Base-by-base conservation (phyloP, 2,888 invertebrate genomes). In the Amaurobius ferox region DNA sequence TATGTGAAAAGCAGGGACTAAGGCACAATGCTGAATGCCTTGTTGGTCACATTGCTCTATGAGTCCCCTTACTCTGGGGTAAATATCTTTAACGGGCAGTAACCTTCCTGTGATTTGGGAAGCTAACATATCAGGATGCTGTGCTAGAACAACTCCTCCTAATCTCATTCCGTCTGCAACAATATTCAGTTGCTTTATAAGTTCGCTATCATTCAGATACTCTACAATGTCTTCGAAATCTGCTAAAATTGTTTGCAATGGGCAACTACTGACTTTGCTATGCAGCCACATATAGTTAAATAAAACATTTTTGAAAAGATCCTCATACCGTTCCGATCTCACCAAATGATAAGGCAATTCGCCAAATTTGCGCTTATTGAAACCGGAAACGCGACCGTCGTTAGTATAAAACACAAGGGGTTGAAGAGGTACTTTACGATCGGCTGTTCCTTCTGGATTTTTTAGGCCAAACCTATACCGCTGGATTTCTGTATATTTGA, bases 211-310 rank as follows among this genome's bases (percentile, higher is more conserved):
- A 26, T 95, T 95, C 13, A 96, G 95, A 91, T 96, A 94, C 6
- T 92, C 85, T 9, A 92, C 90, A 11, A 97, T 95, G 90, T 99
- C 98, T 92, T 99, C 98, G 90, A 98, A 98, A 92, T 99, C 99
- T 5, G 97, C 96, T 7, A 99, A 92, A 0, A 98, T 95, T 0
- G 97, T 95, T 91, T 98, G 98, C 16, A 99, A 93, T 0, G 99
- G 98, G 91, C 98, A 98, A 90, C 97, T 97, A 89, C 95, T 96
- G 0, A 98, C 93, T 91, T 99, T 99, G 0, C 98, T 98, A 91
- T 98, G 98, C 0, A 99, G 93, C 97, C 98, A 99, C 90, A 97
- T 96, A 91, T 98, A 99, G 92, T 98, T 98, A 92, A 99, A 99
- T 0, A 99, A 93, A 0, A 98, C 98, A 90, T 97, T 94, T 61